A percentile compares a stretch with the other conserved stretches of the same genome.
Evolutionary conservation across 2,113 vertebrate genomes (phyloP).

Genomic region (Uria lomvia): DNA sequence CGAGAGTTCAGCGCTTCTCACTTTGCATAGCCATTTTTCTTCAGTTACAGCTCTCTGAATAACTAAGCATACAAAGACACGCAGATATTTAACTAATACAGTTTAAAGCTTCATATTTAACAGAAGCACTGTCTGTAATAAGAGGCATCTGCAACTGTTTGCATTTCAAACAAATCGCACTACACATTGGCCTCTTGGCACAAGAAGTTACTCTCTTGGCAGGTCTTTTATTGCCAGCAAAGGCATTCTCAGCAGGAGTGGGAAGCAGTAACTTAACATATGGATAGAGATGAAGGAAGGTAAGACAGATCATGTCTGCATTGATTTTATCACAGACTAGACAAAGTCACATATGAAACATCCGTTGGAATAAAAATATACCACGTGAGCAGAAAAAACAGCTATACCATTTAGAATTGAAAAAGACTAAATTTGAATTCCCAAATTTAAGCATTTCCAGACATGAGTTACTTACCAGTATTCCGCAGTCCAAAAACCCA

Average conservation of each 20-base stretch:
- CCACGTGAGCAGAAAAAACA: background rate
- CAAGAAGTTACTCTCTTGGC: background rate
- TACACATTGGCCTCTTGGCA: background rate
- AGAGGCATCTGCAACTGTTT: background rate
- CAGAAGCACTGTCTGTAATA: background rate
- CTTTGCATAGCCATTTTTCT: background rate
- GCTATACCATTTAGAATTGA: background rate
- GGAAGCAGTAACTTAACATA: background rate
- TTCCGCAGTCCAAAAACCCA: background rate
- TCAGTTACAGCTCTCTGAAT: background rate
- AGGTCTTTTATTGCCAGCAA: background rate
- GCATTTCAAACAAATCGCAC: background rate
- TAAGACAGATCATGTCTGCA: background rate
- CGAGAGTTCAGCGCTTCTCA: background rate
- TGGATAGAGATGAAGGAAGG: background rate
- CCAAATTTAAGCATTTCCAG: background rate
- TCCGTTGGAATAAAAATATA: background rate
- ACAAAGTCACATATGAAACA: background rate
- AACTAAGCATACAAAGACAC: background rate
- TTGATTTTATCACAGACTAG: background rate
- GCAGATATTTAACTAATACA: background rate
- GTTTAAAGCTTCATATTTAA: background rate
- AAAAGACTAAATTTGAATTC: background rate
- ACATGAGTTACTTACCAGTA: background rate
- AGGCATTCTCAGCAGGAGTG: background rate